phyloP scores from a whole-genome alignment of 92 coral and sea anemone genomes.

The Zoanthus sansibaricus region DNA sequence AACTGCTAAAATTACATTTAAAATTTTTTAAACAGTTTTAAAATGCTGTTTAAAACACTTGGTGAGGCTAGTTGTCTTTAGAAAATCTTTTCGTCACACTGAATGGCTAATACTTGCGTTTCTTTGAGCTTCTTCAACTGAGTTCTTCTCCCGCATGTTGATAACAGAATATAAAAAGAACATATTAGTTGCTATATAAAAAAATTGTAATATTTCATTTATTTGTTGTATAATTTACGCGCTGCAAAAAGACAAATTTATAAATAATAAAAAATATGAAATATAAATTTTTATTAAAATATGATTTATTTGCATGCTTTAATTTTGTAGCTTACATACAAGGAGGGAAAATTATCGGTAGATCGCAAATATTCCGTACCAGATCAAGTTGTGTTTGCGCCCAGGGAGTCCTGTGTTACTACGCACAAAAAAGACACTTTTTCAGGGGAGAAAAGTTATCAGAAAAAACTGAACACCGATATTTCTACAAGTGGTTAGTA shows the following conservation, averaged over 20 bases:
- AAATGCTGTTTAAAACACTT: background rate
- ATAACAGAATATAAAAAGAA: background rate
- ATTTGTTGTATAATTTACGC: no score
- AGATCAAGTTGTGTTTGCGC: constrained; percentile 37
- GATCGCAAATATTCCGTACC: constrained; percentile 37
- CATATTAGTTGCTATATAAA: background rate
- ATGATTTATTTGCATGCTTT: no score
- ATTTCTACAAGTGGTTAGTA: constrained; percentile 30
- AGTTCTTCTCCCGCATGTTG: background rate
- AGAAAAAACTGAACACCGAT: constrained; percentile 25
- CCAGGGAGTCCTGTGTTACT: constrained; percentile 36
- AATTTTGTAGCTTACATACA: constrained; percentile 20
- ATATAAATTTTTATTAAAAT: no score
- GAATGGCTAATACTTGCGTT: background rate
- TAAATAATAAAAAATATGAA: no score
- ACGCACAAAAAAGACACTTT: constrained; percentile 38
- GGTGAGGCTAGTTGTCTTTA: background rate
- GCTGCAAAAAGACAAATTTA: no score
- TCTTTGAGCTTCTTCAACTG: background rate
- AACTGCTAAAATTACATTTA: background rate
- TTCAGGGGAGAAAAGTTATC: constrained; percentile 31
- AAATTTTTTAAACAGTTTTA: no score
- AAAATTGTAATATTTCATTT: no score
- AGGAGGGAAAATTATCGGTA: constrained; percentile 25
- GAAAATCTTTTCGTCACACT: background rate